Percentiles rank a stretch among this genome's conserved stretches.
phyloP scores from a whole-genome alignment of 2,888 invertebrate species.

The Endotricha flammealis region DNA sequence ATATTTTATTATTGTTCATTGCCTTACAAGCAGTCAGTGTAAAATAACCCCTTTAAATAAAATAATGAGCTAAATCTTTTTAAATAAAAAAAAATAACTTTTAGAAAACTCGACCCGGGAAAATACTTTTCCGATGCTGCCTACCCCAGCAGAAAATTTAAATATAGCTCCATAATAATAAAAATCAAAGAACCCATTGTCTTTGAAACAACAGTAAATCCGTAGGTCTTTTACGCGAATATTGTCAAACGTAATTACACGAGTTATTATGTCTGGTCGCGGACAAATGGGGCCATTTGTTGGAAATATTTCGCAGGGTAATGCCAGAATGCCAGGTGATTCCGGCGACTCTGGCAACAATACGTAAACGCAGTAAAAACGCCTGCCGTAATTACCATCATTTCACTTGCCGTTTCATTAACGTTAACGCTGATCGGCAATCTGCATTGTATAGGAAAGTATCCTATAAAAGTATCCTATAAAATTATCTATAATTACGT shows the following conservation, averaged over 20 bases:
- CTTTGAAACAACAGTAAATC: too few relatives aligned
- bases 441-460: conserved; percentile 39
- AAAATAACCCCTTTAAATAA: too few relatives aligned
- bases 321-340: conserved; percentile 75
- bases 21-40: neutral
- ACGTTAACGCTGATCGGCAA: conserved; percentile 58
- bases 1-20: too few relatives aligned
- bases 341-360: conserved; percentile 58
- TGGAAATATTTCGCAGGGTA: conserved; percentile 68
- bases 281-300: conserved; percentile 67
- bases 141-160: too few relatives aligned
- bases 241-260: conserved; percentile 59
- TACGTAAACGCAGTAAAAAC: conserved; percentile 71
- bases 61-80: too few relatives aligned
- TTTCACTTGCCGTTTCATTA: conserved; percentile 70
- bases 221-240: conserved; percentile 24
- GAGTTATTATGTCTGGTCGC: conserved; percentile 64
- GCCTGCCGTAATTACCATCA: conserved; percentile 66
- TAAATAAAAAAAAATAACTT: too few relatives aligned
- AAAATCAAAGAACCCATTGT: too few relatives aligned
- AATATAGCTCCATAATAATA: too few relatives aligned
- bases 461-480: conserved; percentile 13
- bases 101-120: too few relatives aligned
- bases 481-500: conserved; percentile 11
- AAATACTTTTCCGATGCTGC: too few relatives aligned